phyloP scores from a whole-genome alignment of 2,888 invertebrate genomes.

The Alviniconcha strummeri region DNA sequence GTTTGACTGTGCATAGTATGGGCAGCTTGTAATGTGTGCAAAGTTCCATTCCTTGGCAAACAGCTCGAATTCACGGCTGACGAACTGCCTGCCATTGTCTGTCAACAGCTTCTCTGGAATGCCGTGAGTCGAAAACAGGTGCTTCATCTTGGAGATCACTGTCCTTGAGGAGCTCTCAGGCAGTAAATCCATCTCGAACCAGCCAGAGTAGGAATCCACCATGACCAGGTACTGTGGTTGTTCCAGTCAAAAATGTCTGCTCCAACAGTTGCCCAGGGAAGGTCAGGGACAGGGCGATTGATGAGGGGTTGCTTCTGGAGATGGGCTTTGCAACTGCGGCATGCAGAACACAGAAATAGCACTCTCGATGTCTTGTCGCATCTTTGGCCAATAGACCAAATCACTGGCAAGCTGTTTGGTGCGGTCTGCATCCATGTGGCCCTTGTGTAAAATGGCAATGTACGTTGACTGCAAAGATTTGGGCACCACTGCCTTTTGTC shows the following conservation, averaged over 20 bases:
- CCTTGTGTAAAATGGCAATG: slow-evolving; percentile 1
- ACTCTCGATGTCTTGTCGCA: neutral
- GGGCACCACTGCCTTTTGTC: neutral
- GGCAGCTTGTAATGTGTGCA: no score
- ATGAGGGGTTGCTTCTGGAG: neutral
- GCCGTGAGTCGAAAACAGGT: neutral
- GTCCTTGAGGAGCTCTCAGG: neutral
- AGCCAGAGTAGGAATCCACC: neutral
- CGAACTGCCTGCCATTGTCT: neutral
- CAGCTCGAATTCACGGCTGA: no score
- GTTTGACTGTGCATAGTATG: no score
- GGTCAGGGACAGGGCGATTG: slow-evolving; percentile 1
- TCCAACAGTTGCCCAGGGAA: neutral
- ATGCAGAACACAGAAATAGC: slow-evolving; percentile 10
- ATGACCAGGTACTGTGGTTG: neutral
- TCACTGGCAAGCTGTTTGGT: neutral
- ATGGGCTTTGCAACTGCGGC: neutral
- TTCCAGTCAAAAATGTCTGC: neutral
- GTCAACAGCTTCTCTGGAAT: slow-evolving; percentile 6
- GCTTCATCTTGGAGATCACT: slow-evolving; percentile 9
- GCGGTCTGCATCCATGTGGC: neutral
- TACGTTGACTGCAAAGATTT: neutral
- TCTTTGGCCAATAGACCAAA: neutral
- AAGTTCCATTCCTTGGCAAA: no score
- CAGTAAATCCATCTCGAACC: neutral